These are phyloP conservation scores for Melospiza georgiana DNA, from an alignment of 2,113 vertebrate genomes.

Conservation along the genomic window DNA sequence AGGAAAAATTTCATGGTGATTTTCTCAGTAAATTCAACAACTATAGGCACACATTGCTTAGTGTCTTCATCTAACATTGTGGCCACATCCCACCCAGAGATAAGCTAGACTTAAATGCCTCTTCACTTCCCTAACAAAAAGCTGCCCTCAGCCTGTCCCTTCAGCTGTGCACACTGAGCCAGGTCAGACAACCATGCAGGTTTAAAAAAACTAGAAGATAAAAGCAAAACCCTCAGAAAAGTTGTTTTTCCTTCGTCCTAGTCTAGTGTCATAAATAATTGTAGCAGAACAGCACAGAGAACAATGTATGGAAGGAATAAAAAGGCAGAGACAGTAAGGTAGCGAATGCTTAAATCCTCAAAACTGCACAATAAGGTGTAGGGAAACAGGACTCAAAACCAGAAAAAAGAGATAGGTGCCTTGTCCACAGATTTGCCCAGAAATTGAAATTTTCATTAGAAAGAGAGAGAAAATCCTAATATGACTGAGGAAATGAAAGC, in stretches of 20 bases:
- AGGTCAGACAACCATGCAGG: neutral
- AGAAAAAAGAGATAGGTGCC: neutral
- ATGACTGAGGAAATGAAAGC: neutral
- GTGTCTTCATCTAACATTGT: neutral
- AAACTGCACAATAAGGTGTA: neutral
- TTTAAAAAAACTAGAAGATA: neutral
- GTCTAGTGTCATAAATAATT: neutral
- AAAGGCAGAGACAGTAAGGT: neutral
- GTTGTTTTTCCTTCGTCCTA: neutral
- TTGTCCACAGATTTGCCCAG: neutral
- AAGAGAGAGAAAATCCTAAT: neutral
- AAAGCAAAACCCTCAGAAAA: neutral
- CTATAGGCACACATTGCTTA: neutral
- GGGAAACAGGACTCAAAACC: neutral
- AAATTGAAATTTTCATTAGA: neutral
- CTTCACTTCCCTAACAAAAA: neutral
- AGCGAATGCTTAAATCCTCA: neutral
- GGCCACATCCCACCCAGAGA: neutral
- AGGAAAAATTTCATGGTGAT: neutral
- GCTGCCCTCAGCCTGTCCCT: neutral
- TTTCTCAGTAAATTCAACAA: neutral
- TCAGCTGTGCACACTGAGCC: neutral
- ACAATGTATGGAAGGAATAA: neutral
- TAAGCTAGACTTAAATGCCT: neutral
- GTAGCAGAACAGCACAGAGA: neutral